phyloP scores from a whole-genome alignment of 2,113 vertebrate genomes.

The Dissostichus mawsoni region DNA sequence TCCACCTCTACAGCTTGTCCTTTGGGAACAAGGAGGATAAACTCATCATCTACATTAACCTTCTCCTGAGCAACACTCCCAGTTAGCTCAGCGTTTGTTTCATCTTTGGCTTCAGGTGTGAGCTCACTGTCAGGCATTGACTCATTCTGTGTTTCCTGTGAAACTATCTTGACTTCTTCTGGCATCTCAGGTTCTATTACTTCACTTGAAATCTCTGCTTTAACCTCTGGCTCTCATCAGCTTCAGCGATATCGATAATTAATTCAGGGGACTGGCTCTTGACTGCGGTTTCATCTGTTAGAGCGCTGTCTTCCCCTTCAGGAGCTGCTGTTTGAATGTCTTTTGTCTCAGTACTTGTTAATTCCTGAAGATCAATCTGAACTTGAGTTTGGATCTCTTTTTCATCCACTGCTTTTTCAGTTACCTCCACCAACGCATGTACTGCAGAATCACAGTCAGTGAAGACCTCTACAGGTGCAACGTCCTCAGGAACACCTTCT shows the following conservation, averaged over 20 bases:
- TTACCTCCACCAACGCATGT: constrained; percentile 52
- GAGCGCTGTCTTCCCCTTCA: constrained; percentile 6
- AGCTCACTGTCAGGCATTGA: neutral
- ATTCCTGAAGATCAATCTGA: constrained; percentile 65
- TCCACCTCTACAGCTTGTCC: constrained; percentile 78
- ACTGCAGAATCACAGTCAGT: constrained; percentile 50
- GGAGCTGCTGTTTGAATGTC: neutral
- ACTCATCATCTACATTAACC: constrained; percentile 40
- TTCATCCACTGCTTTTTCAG: constrained; percentile 48
- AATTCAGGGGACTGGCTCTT: neutral
- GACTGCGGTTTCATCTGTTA: constrained; percentile 6
- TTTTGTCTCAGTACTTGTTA: neutral
- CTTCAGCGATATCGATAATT: neutral
- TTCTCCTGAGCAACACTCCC: constrained; percentile 28
- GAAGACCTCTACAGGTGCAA: constrained; percentile 33
- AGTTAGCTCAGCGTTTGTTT: constrained; percentile 22
- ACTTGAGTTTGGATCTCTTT: constrained; percentile 60
- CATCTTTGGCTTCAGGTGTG: constrained; percentile 9
- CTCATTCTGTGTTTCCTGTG: constrained; percentile 12
- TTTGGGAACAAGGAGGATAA: constrained; percentile 73
- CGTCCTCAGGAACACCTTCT: constrained; percentile 15
- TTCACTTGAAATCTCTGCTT: constrained; percentile 30
- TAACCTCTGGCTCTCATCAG: constrained; percentile 31
- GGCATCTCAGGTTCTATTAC: neutral
- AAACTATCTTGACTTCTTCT: constrained; percentile 21